A percentile compares a stretch with the other conserved stretches of the same genome.
phyloP scores from a whole-genome alignment of 2,113 vertebrate genomes.

The Xenopus laevis region DNA sequence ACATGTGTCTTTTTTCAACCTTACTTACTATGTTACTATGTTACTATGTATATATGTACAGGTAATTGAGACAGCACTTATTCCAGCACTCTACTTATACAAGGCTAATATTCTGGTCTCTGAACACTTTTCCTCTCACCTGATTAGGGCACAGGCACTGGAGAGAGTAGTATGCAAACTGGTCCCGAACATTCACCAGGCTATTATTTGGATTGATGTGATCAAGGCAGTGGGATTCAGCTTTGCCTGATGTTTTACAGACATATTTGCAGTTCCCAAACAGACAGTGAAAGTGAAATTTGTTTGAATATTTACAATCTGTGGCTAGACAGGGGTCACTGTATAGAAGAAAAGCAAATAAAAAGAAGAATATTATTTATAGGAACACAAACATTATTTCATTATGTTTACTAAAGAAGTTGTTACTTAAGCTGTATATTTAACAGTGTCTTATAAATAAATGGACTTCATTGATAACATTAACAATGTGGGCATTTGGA shows the following conservation, averaged over 20 bases:
- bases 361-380: too few relatives aligned
- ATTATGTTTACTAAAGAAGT: too few relatives aligned
- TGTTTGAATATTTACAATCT: constrained; percentile 98
- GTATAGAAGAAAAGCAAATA: background rate
- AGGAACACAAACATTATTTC: too few relatives aligned
- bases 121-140: constrained; percentile 65
- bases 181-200: constrained; percentile 92
- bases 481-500: too few relatives aligned
- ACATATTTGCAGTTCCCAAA: constrained; percentile 99
- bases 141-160: constrained; percentile 98
- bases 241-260: constrained; percentile 97
- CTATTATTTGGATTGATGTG: constrained; percentile 99
- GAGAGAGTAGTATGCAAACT: constrained; percentile 95
- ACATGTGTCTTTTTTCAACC: too few relatives aligned
- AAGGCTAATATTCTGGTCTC: background rate
- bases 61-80: background rate
- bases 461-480: too few relatives aligned
- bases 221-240: constrained; percentile 97
- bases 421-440: too few relatives aligned
- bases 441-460: too few relatives aligned
- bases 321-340: constrained; percentile 95
- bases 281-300: constrained; percentile 99
- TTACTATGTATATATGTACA: too few relatives aligned
- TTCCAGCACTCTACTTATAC: background rate
- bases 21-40: too few relatives aligned